Evolutionary conservation across 2,113 vertebrate species (phyloP), one percentile per base, ranked within the genome.

Genomic region (Gobiocypris rarus): DNA sequence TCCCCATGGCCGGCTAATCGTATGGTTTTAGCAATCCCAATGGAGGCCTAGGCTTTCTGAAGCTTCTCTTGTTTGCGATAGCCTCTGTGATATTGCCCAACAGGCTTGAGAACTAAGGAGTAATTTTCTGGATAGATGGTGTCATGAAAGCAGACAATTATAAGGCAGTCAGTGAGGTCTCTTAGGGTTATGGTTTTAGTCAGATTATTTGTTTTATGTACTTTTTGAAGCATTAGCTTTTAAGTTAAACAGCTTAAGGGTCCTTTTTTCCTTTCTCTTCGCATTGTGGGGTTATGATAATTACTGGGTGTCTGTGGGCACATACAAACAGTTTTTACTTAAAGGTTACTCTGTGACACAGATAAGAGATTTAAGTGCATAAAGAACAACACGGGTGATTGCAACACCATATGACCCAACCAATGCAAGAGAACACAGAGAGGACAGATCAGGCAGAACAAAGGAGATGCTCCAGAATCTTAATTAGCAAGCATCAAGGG

Each of bases 141-240:
- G 91, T 92, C 92, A 93, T 94, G 90, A 94, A 93, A 93, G 88
- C 90, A 92, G 93, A 94, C 93, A 93, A 94, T 95, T 94, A 95
- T 90, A 84, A 93, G 89, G 90, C 93, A 93, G 92, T 87, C 89
- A 93, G 92, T 85, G 77, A 90, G 90, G 92, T 93, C 92, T 95
- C 93, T 86, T 84, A 91, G 93, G 93, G 93, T 94, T 94, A 93
- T 89, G 91, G 90, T 90, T 93, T 94, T 93, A 93, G 92, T 91
- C 91, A 89, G 89, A 94, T 93, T 93, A 94, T 94, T 94, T 95
- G 90, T 93, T 93, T 93, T 92, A 92, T 94, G 91, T 91, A 91
- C 87, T 93, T 94, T 94, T 89, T 93, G 92, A 94, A 93, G 93
- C 93, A 91, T 91, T 85, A 87, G 89, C 90, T 93, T 93, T 92